phyloP scores from a whole-genome alignment of 2,113 vertebrate genomes.

The Anguilla japonica region DNA sequence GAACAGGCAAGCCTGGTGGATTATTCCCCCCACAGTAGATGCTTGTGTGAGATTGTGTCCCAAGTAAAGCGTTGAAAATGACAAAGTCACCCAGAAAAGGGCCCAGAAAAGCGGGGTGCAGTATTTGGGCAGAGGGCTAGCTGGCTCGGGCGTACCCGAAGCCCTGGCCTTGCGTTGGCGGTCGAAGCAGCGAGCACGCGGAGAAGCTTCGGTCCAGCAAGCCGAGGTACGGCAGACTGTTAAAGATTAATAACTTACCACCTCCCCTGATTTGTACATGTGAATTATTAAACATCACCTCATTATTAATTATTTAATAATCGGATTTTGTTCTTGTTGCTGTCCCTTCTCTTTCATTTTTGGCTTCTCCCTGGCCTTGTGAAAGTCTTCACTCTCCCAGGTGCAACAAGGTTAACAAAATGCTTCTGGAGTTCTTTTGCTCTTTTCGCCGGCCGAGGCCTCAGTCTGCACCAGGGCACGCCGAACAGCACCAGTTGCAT shows the following conservation, averaged over 20 bases:
- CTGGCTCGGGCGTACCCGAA: not conserved
- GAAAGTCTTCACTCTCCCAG: constrained; percentile 1
- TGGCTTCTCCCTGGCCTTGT: not conserved
- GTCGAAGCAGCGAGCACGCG: not conserved
- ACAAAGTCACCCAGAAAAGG: not conserved
- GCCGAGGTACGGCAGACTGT: constrained; percentile 52
- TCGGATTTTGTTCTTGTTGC: constrained; percentile 45
- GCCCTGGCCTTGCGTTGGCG: not conserved
- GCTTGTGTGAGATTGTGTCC: not conserved
- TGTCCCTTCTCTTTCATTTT: constrained; percentile 12
- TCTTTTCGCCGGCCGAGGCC: not conserved
- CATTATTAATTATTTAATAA: constrained; percentile 71
- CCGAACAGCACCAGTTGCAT: not conserved
- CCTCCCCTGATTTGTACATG: constrained; percentile 67
- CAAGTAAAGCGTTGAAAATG: not conserved
- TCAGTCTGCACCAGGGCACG: not conserved
- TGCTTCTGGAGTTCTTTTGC: not conserved
- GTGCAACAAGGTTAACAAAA: not conserved
- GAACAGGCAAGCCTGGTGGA: not conserved
- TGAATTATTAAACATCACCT: constrained; percentile 73
- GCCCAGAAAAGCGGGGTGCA: not conserved
- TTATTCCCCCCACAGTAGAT: not conserved
- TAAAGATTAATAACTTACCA: constrained; percentile 68
- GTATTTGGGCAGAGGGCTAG: not conserved
- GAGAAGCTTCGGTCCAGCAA: constrained; percentile 20